Conservation (phyloP, 2,797 vertebrate genomes). For the Babyrousa celebensis region DNA sequence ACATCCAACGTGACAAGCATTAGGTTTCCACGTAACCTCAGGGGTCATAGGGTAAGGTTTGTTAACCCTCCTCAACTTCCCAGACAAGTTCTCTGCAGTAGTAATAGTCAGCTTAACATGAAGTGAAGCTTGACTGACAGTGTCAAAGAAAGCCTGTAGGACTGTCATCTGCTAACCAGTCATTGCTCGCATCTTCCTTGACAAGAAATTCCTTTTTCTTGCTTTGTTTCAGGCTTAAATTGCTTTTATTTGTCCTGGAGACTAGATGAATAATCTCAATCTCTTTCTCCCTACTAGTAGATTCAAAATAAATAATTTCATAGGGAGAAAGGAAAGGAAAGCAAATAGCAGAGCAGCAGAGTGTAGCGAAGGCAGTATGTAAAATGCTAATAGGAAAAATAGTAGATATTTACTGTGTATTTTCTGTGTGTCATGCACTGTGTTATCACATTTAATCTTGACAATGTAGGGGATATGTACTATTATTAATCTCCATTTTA, state of each 20-base stretch:
- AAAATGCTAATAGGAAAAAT: not conserved
- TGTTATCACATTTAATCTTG: not conserved
- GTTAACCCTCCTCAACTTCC: slow-evolving; percentile 4
- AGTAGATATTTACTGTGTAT: not conserved
- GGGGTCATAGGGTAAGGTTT: not conserved
- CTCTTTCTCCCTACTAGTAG: not conserved
- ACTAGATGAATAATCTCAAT: slow-evolving; percentile 75
- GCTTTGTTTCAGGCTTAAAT: slow-evolving; percentile 76
- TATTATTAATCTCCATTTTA: slow-evolving; percentile 40
- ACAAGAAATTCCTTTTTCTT: slow-evolving; percentile 61
- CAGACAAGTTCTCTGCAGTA: slow-evolving; percentile 28
- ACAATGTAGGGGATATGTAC: not conserved
- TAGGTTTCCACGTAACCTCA: not conserved
- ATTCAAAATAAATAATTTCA: slow-evolving; percentile 69
- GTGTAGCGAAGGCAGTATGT: not conserved
- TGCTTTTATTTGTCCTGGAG: slow-evolving; percentile 76
- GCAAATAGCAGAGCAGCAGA: not conserved
- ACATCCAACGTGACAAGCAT: not conserved
- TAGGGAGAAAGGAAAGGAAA: not conserved
- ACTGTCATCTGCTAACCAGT: slow-evolving; percentile 50
- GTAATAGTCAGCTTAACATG: slow-evolving; percentile 37
- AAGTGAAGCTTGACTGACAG: slow-evolving; percentile 16
- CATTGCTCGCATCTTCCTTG: slow-evolving; percentile 59
- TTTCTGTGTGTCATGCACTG: not conserved
- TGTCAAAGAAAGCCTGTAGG: slow-evolving; percentile 48